Base-by-base conservation (phyloP, 2,888 invertebrate genomes). In the Xestia ashworthii region DNA sequence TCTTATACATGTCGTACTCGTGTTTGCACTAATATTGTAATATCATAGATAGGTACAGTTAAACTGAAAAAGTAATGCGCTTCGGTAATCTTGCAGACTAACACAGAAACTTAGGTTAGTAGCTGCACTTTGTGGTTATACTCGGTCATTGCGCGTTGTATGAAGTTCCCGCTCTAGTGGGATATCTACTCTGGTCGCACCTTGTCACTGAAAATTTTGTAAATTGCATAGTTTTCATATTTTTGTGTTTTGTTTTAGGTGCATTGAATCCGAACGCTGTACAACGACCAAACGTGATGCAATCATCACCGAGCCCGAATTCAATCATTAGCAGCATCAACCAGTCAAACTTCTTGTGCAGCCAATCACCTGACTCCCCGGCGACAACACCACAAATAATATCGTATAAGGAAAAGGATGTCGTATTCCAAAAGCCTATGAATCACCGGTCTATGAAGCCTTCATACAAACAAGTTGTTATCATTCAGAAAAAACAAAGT, bases 291-390 rank as follows among this genome's bases (percentile, higher is more conserved):
- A 95, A 93, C 81, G 92, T 92, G 16, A 92, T 93, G 91, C 95
- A 95, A 76, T 95, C 96, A 4, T 96, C 96, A 44, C 97, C 97
- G 3, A 97, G 97, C 81, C 97, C 97, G 22, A 97, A 94, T 5
- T 95, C 96, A 6, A 95, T 97, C 66, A 97, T 97, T 75, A 87
- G 92, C 48, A 96, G 94, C 86, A 96, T 97, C 86, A 97, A 97
- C 83, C 97, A 97, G 76, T 96, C 97, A 0, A 96, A 93, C 85
- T 97, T 92, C 89, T 89, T 97, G 74, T 96, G 96, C 90, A 96
- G 95, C 79, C 94, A 94, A 80, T 83, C 91, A 5, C 88, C 91
- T 62, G 94, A 93, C 0, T 82, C 90, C 5, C 93, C 89, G 32
- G 64, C 88, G 5, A 66, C 86, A 1, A 75, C 88, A 6, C 75